Evolutionary conservation across 2,888 invertebrate species (phyloP), one percentile per base, ranked within the genome.

Genomic region (Phyllotreta cruciferae): DNA sequence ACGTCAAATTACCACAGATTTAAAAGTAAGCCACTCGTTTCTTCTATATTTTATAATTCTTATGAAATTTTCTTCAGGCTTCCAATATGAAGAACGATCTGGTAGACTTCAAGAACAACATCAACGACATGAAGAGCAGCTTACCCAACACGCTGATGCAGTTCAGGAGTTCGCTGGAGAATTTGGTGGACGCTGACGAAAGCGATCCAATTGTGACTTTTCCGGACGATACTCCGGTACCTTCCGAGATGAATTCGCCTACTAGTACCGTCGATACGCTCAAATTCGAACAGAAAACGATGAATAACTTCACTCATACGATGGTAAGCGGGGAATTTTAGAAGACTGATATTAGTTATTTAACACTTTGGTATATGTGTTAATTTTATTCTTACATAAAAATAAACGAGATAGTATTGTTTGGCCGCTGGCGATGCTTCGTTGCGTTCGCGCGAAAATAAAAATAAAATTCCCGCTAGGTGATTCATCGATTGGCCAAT

Each of bases 281-380:
- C 69, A 93, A 92, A 79, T 93, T 90, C 78, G 92, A 93, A 80
- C 91, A 93, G 80, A 93, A 92, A 77, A 88, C 91, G 71, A 89
- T 89, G 80, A 90, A 91, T 67, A 91, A 91, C 58, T 90, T 91
- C 63, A 87, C 87, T 36, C 88, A 88, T 73, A 91, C 92, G 0
- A 90, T 92, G 80, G 85, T 87, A 74, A 79, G 76, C 70, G 41
- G 3, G 6, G n/a, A n/a, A n/a, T n/a, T n/a, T n/a, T n/a, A n/a
- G n/a, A n/a, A n/a, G n/a, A n/a, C n/a, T n/a, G n/a, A n/a, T n/a
- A n/a, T n/a, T n/a, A n/a, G n/a, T 44, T 44, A 44, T 44, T 9
- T 44, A 10, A 14, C 44, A 44, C 44, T 44, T 24, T 24, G n/a
- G n/a, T 24, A 1, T 1, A 24, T 24, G 24, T 34, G 37, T 50